Evolutionary conservation across 2,113 vertebrate species (phyloP), one percentile per base, ranked within the genome.

Genomic region (Electrona antarctica): DNA sequence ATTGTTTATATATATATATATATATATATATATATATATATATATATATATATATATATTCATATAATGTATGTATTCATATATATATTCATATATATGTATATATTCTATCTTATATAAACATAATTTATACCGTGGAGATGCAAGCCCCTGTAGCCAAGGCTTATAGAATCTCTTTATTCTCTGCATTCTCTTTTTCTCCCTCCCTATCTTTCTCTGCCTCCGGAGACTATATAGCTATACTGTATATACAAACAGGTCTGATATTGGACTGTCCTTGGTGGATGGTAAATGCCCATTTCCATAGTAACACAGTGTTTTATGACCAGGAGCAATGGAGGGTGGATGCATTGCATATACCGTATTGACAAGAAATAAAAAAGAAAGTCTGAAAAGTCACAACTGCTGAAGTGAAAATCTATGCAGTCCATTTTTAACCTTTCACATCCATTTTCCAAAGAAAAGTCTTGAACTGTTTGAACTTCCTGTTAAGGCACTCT

Each of bases 241-340:
- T 21, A 41, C 33, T 41, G 33, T 41, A 86, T 88, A 77, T 89
- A 90, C 85, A 91, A 80, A 89, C 72, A 79, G 70, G 77, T 84
- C 74, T 86, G 75, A 86, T 86, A 80, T 76, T 87, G 72, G 80
- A 76, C 74, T 83, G 77, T 90, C 85, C 88, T 83, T 81, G 74
- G 79, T 76, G 80, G 61, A 91, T 48, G 82, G 69, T 71, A 82
- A 92, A 93, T 93, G 88, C 88, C 90, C 86, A 83, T 91, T 91
- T 89, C 87, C 85, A 90, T 86, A 84, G 85, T 85, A 91, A 87
- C 89, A 81, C 83, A 83, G 78, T 85, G 73, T 79, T 88, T 83
- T 86, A 82, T 87, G 83, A 88, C 90, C 80, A 81, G 67, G 59
- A 68, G 78, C 79, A 78, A 80, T 71, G 64, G 76, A 82, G 67